These are phyloP conservation scores for Leptinotarsa tumamoca DNA, from an alignment of 2,888 invertebrate species.

Conservation along the genomic window DNA sequence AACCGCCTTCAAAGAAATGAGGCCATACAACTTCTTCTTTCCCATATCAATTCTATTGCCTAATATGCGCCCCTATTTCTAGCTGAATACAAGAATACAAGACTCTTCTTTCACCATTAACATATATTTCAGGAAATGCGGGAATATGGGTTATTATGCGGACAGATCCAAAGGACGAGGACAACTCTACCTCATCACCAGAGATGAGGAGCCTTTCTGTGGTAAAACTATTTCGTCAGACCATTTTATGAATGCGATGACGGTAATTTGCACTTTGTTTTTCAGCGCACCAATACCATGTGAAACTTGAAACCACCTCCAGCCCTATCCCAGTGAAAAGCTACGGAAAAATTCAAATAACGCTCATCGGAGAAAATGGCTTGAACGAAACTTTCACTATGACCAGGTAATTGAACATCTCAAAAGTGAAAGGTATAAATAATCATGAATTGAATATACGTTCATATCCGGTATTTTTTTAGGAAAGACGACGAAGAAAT, in stretches of 20 bases:
- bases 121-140: conserved; percentile 71
- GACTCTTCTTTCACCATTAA: not conserved
- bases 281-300: conserved; percentile 87
- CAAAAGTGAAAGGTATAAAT: not conserved
- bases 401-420: conserved; percentile 73
- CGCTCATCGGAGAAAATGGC: conserved; percentile 82
- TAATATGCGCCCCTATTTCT: too few relatives aligned
- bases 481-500: conserved; percentile 85
- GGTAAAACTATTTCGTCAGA: conserved; percentile 67
- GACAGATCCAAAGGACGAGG: conserved; percentile 86
- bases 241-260: not conserved
- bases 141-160: conserved; percentile 95
- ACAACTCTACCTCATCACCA: conserved; percentile 87
- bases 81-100: too few relatives aligned
- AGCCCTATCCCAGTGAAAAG: conserved; percentile 76
- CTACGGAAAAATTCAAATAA: conserved; percentile 84
- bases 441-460: too few relatives aligned
- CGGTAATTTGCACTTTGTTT: conserved; percentile 29
- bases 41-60: too few relatives aligned
- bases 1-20: too few relatives aligned
- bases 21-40: too few relatives aligned
- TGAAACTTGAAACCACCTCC: conserved; percentile 82
- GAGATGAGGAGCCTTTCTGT: conserved; percentile 93
- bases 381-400: conserved; percentile 91
- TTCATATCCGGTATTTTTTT: conserved; percentile 38